Percentiles rank a stretch among this genome's conserved stretches.
Evolutionary conservation across 2,797 vertebrate species (phyloP).

Genomic region (Molossus molossus): DNA sequence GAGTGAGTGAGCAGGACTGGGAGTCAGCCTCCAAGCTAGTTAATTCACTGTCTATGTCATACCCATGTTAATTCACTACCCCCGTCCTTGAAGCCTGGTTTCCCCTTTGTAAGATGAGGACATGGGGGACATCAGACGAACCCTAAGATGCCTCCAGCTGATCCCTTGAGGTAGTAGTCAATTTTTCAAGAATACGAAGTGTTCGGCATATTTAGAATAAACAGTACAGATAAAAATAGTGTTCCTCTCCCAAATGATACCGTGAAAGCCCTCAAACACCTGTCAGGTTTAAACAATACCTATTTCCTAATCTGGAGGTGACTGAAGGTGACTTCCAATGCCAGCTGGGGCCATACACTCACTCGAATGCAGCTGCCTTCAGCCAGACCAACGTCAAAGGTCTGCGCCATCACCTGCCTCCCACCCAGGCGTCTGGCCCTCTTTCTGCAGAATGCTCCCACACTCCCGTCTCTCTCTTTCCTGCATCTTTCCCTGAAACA

Average conservation of each 20-base stretch:
- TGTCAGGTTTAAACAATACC: neutral
- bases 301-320: neutral
- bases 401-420: no score
- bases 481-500: neutral
- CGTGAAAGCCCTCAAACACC: neutral
- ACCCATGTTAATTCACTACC: neutral
- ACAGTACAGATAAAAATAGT: neutral
- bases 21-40: neutral
- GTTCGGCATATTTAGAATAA: neutral
- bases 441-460: neutral
- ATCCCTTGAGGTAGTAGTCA: neutral
- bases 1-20: neutral
- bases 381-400: accelerated
- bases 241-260: neutral
- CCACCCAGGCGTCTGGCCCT: neutral
- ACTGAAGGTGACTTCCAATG: neutral
- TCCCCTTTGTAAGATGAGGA: neutral
- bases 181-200: neutral
- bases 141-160: neutral
- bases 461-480: no score
- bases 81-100: accelerated
- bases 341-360: neutral
- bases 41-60: neutral
- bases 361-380: neutral
- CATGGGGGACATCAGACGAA: accelerated